Percentiles rank a stretch among this genome's conserved stretches.
These are phyloP conservation scores for Blastomussa wellsi DNA, from an alignment of 92 coral and sea anemone genomes.

Conservation along the genomic window DNA sequence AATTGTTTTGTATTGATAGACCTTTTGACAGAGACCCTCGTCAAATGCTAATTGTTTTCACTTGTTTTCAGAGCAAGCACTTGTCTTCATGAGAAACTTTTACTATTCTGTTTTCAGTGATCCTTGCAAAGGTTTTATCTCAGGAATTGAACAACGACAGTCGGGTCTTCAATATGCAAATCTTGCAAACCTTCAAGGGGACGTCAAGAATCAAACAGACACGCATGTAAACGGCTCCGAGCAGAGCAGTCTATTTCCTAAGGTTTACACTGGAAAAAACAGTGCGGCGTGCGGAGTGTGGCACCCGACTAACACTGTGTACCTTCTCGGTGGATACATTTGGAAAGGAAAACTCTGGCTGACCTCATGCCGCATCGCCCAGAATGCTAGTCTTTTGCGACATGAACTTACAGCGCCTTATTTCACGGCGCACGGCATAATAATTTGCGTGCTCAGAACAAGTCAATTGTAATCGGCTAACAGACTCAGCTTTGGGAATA, in stretches of 20 bases:
- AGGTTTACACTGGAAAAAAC: constrained; percentile 42
- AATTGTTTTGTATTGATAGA: too few relatives aligned
- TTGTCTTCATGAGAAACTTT: too few relatives aligned
- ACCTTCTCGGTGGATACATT: constrained; percentile 59
- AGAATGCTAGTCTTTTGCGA: too few relatives aligned
- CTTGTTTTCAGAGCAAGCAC: too few relatives aligned
- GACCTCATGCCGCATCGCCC: background rate
- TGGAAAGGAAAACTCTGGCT: constrained; percentile 30
- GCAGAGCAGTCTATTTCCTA: constrained; percentile 23
- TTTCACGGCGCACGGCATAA: too few relatives aligned
- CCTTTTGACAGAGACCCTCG: too few relatives aligned
- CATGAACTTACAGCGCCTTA: too few relatives aligned
- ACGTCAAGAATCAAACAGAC: constrained; percentile 10
- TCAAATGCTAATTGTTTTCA: too few relatives aligned
- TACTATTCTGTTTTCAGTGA: background rate
- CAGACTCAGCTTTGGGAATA: too few relatives aligned
- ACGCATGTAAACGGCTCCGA: constrained; percentile 31
- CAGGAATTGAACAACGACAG: background rate
- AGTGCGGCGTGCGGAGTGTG: constrained; percentile 45
- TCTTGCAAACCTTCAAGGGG: constrained; percentile 70
- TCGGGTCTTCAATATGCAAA: constrained; percentile 41
- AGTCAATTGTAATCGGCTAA: too few relatives aligned
- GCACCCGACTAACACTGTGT: constrained; percentile 37
- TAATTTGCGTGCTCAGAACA: too few relatives aligned
- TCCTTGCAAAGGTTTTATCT: constrained; percentile 36